These are phyloP conservation scores for Colaptes auratus DNA, from an alignment of 2,113 vertebrate species.

Conservation along the genomic window DNA sequence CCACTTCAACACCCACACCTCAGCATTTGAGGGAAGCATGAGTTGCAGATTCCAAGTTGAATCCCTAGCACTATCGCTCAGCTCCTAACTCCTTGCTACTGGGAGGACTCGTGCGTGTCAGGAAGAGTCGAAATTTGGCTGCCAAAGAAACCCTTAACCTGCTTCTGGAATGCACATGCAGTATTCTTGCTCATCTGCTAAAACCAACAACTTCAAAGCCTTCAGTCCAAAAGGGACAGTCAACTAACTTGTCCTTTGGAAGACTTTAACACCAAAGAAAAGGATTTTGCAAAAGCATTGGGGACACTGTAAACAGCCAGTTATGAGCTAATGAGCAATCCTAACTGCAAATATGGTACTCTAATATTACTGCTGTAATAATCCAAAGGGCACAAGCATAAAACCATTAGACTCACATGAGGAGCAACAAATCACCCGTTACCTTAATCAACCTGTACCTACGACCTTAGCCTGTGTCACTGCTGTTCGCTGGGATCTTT, in stretches of 20 bases:
- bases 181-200: background rate
- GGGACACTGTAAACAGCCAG: background rate
- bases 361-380: background rate
- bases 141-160: background rate
- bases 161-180: background rate
- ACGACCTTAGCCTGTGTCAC: background rate
- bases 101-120: background rate
- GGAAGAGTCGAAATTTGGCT: background rate
- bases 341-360: background rate
- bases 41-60: background rate
- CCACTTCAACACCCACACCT: background rate
- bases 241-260: background rate
- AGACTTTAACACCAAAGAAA: background rate
- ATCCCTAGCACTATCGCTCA: background rate
- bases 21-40: background rate
- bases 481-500: background rate
- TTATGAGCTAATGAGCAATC: background rate
- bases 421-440: background rate
- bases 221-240: background rate
- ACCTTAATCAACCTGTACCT: background rate
- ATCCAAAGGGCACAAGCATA: slow-evolving; percentile 5
- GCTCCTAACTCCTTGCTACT: background rate
- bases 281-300: background rate
- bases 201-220: background rate
- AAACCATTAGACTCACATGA: background rate